Evolutionary conservation across 37 sponge, comb jelly and placozoan species (phyloP).

Genomic region (Beroe forskalii): DNA sequence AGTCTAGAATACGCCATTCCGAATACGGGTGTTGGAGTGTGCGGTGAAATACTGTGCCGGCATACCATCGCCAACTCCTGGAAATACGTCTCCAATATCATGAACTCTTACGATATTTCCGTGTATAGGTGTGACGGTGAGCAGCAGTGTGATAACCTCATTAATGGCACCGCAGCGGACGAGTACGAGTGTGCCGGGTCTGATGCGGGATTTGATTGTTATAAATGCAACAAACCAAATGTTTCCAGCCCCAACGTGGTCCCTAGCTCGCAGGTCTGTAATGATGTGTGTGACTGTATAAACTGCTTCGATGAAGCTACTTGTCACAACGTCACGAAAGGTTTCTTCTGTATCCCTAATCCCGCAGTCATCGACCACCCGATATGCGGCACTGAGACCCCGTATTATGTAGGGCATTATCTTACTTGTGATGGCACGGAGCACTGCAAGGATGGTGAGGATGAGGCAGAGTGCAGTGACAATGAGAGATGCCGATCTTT

Average conservation of each 20-base stretch:
- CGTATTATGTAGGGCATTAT: not conserved
- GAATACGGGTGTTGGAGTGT: not conserved
- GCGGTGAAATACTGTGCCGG: not conserved
- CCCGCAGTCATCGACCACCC: not conserved
- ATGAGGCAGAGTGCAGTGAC: not conserved
- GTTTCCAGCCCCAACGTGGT: not conserved
- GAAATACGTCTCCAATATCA: not conserved
- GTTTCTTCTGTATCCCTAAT: not conserved
- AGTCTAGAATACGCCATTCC: not conserved
- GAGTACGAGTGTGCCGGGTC: not conserved
- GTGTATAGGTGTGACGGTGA: not conserved
- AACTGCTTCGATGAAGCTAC: not conserved
- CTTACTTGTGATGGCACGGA: not conserved
- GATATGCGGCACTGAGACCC: no score
- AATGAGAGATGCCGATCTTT: not conserved
- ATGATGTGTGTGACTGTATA: not conserved
- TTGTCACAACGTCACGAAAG: not conserved
- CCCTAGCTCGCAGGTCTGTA: not conserved
- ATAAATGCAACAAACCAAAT: not conserved
- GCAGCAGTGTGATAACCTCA: not conserved
- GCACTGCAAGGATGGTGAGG: not conserved
- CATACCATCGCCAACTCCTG: not conserved
- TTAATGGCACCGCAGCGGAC: not conserved
- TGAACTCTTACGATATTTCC: not conserved
- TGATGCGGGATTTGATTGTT: not conserved